Evolutionary conservation across 2,888 invertebrate genomes (phyloP), one percentile per base, ranked within the genome.

Genomic region (Lymantria monacha): DNA sequence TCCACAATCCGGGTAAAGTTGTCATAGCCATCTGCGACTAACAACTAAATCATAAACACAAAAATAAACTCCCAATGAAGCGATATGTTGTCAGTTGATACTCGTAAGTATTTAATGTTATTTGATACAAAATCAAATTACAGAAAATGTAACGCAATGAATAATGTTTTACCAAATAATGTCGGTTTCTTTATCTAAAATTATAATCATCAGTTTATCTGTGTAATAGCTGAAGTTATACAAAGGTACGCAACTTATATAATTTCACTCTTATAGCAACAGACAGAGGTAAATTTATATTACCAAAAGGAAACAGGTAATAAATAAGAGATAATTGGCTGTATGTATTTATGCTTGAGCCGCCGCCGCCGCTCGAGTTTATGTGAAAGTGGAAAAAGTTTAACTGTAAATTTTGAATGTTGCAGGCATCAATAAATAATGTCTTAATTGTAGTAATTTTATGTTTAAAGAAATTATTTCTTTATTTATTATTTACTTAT

Each of bases 321-420:
- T 51, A 49, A 60, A 57, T 57, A 56, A 63, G 11, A 63, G 45
- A 43, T 69, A 67, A 66, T 66, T 69, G 61, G 63, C 57, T 57
- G 59, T 51, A 59, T 58, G 49, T 43, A 54, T 53, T 53, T 55
- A 46, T 58, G 49, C 49, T 41, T 51, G 50, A 14, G 12, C 7
- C 13, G 13, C 11, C 38, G 13, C 11, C 38, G 7, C 13, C 38
- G 14, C 53, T 49, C 44, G 50, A 47, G 42, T 57, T 66, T 44
- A 22, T 53, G 67, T 61, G 67, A 67, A 67, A 67, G 67, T 63
- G 48, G 65, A 66, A 69, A 69, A 67, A 67, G 61, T 62, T 48
- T 55, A 65, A 63, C 63, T 57, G 69, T 66, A 55, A 48, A 54
- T 33, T 57, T 49, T 9, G 15, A 61, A 53, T 61, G 69, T 69